Evolutionary conservation across 2,113 vertebrate species (phyloP).

Genomic region (mouse (Mus musculus)): GRCm39 chr3:118122501-118123000

Average conservation of each 20-base stretch:
- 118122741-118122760: too few relatives aligned
- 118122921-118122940: constrained; percentile 27
- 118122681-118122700: constrained; percentile 50
- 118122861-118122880: constrained; percentile 54
- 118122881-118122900: constrained; percentile 55
- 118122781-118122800: constrained; percentile 51
- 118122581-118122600: constrained; percentile 67
- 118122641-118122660: constrained; percentile 26
- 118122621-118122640: constrained; percentile 59
- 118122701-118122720: background rate
- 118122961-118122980: constrained; percentile 54
- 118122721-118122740: background rate
- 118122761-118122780: background rate
- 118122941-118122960: constrained; percentile 36
- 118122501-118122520: constrained; percentile 57
- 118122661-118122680: background rate
- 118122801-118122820: constrained; percentile 42
- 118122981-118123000: constrained; percentile 74
- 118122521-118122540: constrained; percentile 70
- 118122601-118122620: constrained; percentile 39
- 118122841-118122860: constrained; percentile 12
- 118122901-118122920: constrained; percentile 29
- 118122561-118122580: constrained; percentile 62
- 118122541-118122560: constrained; percentile 74
- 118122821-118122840: constrained; percentile 48